Base-by-base conservation (phyloP, 2,888 invertebrate species). In the Rhagium mordax region DNA sequence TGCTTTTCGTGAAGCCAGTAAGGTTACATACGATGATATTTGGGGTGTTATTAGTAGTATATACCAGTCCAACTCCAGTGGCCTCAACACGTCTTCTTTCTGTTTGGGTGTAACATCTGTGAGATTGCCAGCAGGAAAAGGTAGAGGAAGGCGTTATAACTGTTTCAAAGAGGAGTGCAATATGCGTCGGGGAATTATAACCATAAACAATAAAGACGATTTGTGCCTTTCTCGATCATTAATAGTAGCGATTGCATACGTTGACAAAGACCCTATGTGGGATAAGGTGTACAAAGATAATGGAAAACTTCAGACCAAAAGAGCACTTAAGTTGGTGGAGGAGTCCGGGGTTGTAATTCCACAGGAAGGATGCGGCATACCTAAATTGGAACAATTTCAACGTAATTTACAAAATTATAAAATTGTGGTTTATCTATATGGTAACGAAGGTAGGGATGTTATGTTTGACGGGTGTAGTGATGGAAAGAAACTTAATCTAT, bases 221-320 rank as follows among this genome's bases (percentile, higher is more conserved):
- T 59, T 76, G 21, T 75, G 75, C 57, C 68, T 76, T 27, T 61
- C 76, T n/a, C 49, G 73, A 7, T 75, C 75, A 6, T 53, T 76
- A 10, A 64, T 76, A 0, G 72, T 72, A 16, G 61, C 74, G 4
- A 69, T 66, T 2, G 65, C 72, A 13, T 15, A 61, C 33, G 48
- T 24, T n/a, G 33, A 48, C 13, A 79, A 78, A 13, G 71, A 71
- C 33, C 62, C 59, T 4, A 33, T 67, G 5, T 73, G 60, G n/a
- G 64, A 8, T 7, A 71, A 75, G 27, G 24, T 79, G 13, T 18
- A 72, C 15, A 21, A 41, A 21, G 60, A 62, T 53, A 72, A 59
- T 7, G 20, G 51, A n/a, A 55, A 51, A 18, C 10, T n/a, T n/a
- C n/a, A n/a, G n/a, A n/a, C n/a, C n/a, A n/a, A n/a, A n/a, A n/a